A percentile compares a stretch with the other conserved stretches of the same genome.
These are phyloP conservation scores for Druon quercuslanigerum DNA, from an alignment of 1,140 invertebrate species.

Conservation along the genomic window DNA sequence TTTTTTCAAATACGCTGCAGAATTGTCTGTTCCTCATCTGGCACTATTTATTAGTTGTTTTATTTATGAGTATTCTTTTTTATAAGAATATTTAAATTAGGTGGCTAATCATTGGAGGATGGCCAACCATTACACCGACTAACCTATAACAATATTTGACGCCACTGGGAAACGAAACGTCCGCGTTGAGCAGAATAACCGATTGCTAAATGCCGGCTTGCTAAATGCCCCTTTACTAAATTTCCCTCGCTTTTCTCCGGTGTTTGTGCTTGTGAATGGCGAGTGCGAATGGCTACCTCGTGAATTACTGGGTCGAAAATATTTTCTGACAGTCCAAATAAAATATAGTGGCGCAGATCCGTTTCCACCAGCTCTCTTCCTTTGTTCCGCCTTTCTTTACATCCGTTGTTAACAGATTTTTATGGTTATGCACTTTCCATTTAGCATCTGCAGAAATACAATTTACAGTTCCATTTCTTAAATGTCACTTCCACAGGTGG, in stretches of 20 bases:
- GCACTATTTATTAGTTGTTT: too few relatives aligned
- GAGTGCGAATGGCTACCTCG: constrained; percentile 1
- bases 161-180: neutral
- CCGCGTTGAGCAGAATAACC: neutral
- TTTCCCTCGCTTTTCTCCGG: neutral
- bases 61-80: too few relatives aligned
- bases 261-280: constrained; percentile 9
- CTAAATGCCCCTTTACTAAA: neutral
- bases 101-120: too few relatives aligned
- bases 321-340: constrained; percentile 22
- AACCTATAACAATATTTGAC: constrained; percentile 36
- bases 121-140: neutral
- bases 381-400: neutral
- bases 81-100: too few relatives aligned
- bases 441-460: constrained; percentile 3
- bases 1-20: too few relatives aligned
- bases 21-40: too few relatives aligned
- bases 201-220: neutral
- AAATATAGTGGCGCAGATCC: constrained; percentile 13
- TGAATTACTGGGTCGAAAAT: constrained; percentile 12
- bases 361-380: neutral
- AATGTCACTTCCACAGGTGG: neutral
- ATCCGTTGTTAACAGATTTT: constrained; percentile 15
- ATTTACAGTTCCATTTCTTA: neutral
- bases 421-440: constrained; percentile 9